phyloP scores from a whole-genome alignment of 2,797 vertebrate genomes.

The Spinus olivaceus region DNA sequence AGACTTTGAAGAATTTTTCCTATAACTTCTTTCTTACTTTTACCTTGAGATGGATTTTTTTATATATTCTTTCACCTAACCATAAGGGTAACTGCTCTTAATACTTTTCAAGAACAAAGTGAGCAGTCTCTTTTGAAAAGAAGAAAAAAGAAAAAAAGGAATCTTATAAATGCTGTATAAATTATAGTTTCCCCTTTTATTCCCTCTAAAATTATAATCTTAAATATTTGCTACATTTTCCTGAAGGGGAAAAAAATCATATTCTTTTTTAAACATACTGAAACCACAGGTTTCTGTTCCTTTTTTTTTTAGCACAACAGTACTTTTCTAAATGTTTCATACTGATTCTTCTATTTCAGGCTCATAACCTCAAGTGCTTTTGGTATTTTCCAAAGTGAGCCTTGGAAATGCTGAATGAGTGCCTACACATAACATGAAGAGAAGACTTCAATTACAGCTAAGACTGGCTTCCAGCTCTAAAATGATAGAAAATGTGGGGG shows the following conservation, averaged over 20 bases:
- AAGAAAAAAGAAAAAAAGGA: not conserved
- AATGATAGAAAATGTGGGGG: not conserved
- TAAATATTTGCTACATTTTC: not conserved
- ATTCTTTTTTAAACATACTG: not conserved
- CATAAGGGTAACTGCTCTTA: not conserved
- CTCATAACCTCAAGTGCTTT: not conserved
- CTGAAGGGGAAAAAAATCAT: not conserved
- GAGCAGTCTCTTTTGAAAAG: not conserved
- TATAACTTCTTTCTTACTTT: not conserved
- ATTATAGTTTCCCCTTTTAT: not conserved
- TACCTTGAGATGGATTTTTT: not conserved
- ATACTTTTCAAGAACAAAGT: not conserved
- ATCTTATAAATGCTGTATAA: not conserved
- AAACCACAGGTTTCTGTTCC: not conserved
- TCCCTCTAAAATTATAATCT: not conserved
- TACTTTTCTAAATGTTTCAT: not conserved
- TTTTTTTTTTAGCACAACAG: not conserved
- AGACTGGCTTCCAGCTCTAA: not conserved
- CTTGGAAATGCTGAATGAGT: not conserved
- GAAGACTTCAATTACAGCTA: not conserved
- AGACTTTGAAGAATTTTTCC: not conserved
- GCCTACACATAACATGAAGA: not conserved
- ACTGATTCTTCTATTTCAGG: not conserved
- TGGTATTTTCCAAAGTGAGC: not conserved
- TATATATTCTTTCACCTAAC: not conserved